Conservation (phyloP, 2,113 vertebrate genomes). For the Heterotilapia buettikoferi region DNA sequence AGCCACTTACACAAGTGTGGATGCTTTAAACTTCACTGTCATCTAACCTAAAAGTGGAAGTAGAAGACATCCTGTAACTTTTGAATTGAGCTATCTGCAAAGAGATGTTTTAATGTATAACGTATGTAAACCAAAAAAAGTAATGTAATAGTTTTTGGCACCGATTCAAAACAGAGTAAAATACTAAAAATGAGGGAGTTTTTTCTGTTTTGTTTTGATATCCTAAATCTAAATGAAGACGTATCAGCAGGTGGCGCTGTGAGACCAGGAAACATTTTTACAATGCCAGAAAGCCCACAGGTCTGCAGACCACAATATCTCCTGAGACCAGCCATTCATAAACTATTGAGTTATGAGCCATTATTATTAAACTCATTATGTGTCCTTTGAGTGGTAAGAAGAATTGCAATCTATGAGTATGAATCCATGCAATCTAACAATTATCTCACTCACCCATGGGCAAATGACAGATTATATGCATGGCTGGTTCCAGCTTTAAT, state of each 20-base stretch:
- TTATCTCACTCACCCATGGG: neutral
- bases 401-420: neutral
- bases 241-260: neutral
- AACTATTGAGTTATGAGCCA: neutral
- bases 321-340: neutral
- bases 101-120: neutral
- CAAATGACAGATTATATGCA: neutral
- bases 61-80: neutral
- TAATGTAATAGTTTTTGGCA: neutral
- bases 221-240: neutral
- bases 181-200: neutral
- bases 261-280: neutral
- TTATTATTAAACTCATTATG: neutral
- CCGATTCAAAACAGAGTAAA: neutral
- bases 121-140: neutral
- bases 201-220: neutral
- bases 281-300: neutral
- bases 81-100: neutral
- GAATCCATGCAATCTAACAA: neutral
- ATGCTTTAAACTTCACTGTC: neutral
- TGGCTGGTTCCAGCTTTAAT: neutral
- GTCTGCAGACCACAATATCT: neutral
- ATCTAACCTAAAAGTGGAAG: neutral
- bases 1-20: neutral
- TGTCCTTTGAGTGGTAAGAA: neutral